phyloP scores from a whole-genome alignment of 2,888 invertebrate species.

The Folsomia manolachei region DNA sequence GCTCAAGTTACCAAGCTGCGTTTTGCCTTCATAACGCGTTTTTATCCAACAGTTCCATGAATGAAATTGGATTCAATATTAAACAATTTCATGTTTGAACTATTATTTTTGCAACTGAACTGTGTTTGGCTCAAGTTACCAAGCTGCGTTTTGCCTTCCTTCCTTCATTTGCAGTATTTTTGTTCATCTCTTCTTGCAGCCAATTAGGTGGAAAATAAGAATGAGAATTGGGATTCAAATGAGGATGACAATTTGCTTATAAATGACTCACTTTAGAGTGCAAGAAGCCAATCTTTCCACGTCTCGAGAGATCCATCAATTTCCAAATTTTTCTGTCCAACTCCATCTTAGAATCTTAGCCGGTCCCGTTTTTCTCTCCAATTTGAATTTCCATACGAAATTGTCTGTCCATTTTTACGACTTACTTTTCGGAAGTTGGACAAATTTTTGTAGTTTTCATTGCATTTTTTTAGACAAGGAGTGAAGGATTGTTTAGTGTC shows the following conservation, averaged over 20 bases:
- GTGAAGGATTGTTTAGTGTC: not conserved
- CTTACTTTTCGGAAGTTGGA: not conserved
- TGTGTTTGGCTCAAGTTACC: not conserved
- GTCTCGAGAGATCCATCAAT: slow-evolving; percentile 1
- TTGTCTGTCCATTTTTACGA: not conserved
- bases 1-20: not conserved
- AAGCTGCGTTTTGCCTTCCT: not conserved
- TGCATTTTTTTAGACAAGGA: not conserved
- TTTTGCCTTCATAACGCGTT: too few relatives aligned
- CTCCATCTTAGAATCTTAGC: too few relatives aligned
- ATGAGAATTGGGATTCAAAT: slow-evolving; percentile 36
- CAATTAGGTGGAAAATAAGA: slow-evolving; percentile 3
- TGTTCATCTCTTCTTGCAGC: not conserved
- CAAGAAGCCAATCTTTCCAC: slow-evolving; percentile 7
- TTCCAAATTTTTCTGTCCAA: too few relatives aligned
- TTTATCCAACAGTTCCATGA: too few relatives aligned
- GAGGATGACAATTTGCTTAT: slow-evolving; percentile 39
- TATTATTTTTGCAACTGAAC: not conserved
- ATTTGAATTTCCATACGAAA: not conserved
- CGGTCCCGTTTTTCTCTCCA: too few relatives aligned
- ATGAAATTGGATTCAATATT: too few relatives aligned
- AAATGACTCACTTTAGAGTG: slow-evolving; percentile 25
- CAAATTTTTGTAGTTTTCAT: slow-evolving; percentile 1
- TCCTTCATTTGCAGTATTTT: not conserved
- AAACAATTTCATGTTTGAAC: too few relatives aligned